Base-by-base conservation (phyloP, 2,888 invertebrate species). In the Caenorhabditis zanzibari region DNA sequence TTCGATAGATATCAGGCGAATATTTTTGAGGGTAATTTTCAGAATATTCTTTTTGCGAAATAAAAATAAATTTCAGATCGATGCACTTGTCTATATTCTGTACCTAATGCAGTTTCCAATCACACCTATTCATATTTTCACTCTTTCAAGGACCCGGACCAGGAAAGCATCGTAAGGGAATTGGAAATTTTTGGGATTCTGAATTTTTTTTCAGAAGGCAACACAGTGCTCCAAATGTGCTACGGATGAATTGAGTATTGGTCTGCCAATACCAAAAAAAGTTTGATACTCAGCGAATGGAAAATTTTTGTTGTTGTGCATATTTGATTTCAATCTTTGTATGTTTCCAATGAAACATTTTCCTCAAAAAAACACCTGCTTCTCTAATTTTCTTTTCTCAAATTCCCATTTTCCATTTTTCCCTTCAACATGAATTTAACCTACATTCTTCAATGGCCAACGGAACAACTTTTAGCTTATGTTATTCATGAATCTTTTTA, bases 41-140 rank as follows among this genome's bases (percentile, higher is more conserved):
- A 22, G 68, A 35, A 41, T 28, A 47, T 28, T 19, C 9, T 32
- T 32, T 32, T 7, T 32, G 7, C 32, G 4, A 4, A 32, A n/a
- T n/a, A n/a, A n/a, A n/a, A n/a, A n/a, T n/a, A 35, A 47, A 58
- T 81, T 85, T 52, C 73, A 83, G 84, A 84, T 85, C 14, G 87
- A 87, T 59, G 85, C 87, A 26, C 69, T 86, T 6, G 81, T 85
- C 56, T 87, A 87, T 69, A 74, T 87, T 6, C 75, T 86, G 7
- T 86, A 85, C 32, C 58, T 87, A 5, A 76, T 86, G 58, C 87
- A 87, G 54, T 87, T 87, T 47, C 82, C 86, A 5, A 82, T 86
- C 24, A 85, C 86, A 10, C 85, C 86, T n/a, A 64, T 87, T 32
- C 86, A 86, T 52, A 74, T 87, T n/a, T 82, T 83, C 58, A 71